Conservation (phyloP, 2,797 vertebrate species). For the Streptopelia turtur region DNA sequence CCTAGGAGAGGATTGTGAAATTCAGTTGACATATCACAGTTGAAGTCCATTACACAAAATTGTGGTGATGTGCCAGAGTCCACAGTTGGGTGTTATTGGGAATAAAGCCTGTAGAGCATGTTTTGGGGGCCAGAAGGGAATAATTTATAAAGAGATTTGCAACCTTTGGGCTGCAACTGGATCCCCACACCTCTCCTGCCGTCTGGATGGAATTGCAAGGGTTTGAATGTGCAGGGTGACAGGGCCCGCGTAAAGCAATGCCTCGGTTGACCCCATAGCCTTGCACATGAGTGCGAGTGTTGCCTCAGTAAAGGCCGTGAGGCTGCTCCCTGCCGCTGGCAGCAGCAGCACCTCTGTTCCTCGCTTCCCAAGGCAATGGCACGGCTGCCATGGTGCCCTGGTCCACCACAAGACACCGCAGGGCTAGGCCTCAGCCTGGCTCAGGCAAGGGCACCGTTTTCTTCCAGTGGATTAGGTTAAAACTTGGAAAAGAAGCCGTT, state of each 20-base stretch:
- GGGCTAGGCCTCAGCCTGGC: neutral
- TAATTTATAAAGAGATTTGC: neutral
- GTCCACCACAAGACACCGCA: fast-evolving
- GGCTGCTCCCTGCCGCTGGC: fast-evolving
- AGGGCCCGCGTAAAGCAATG: neutral
- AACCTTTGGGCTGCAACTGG: neutral
- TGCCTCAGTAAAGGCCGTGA: neutral
- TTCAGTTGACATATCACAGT: neutral
- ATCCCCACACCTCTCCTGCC: neutral
- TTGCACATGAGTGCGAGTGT: fast-evolving
- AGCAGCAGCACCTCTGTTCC: neutral
- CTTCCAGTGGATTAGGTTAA: neutral
- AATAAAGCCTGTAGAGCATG: neutral
- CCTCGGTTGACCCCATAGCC: neutral
- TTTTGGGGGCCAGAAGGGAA: neutral
- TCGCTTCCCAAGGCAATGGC: neutral
- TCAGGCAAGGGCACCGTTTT: neutral
- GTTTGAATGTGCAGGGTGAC: neutral
- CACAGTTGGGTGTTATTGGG: fast-evolving
- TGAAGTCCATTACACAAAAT: neutral
- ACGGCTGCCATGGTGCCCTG: fast-evolving
- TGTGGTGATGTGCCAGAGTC: neutral
- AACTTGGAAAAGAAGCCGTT: neutral
- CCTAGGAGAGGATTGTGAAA: neutral
- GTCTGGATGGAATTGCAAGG: neutral